Conservation (phyloP, 2,113 vertebrate species). For the Chloroceryle aenea region DNA sequence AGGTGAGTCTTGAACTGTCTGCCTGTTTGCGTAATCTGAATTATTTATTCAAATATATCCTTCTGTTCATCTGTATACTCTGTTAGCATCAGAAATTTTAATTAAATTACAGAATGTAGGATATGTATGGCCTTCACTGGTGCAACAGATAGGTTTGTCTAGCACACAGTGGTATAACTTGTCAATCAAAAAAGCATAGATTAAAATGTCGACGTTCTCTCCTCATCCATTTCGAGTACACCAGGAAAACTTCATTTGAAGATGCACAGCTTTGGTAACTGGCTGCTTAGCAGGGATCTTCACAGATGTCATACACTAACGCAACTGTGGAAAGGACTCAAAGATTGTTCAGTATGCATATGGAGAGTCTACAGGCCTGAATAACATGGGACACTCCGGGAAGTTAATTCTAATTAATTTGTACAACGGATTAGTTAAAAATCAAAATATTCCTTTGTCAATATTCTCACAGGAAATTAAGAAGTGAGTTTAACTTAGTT, state of each 20-base stretch:
- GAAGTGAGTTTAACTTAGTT: neutral
- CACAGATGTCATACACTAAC: neutral
- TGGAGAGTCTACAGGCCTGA: neutral
- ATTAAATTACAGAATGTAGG: neutral
- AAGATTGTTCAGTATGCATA: neutral
- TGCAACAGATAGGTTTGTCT: neutral
- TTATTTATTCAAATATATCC: neutral
- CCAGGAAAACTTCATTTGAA: neutral
- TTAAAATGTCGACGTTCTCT: neutral
- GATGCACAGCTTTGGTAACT: conserved; percentile 17
- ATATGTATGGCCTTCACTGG: neutral
- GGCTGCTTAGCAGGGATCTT: conserved; percentile 12
- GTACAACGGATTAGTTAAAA: conserved; percentile 17
- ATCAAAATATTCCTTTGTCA: conserved; percentile 10
- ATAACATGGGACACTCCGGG: neutral
- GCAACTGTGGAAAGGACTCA: neutral
- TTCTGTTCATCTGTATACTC: neutral
- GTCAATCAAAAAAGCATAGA: neutral
- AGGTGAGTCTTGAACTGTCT: neutral
- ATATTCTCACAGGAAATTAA: conserved; percentile 25
- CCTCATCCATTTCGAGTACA: neutral
- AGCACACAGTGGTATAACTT: neutral
- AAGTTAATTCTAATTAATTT: conserved; percentile 20
- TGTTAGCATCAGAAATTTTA: neutral
- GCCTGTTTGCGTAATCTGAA: neutral